These are phyloP conservation scores for Cyprinodon variegatus DNA, from an alignment of 2,113 vertebrate genomes.

Conservation along the genomic window DNA sequence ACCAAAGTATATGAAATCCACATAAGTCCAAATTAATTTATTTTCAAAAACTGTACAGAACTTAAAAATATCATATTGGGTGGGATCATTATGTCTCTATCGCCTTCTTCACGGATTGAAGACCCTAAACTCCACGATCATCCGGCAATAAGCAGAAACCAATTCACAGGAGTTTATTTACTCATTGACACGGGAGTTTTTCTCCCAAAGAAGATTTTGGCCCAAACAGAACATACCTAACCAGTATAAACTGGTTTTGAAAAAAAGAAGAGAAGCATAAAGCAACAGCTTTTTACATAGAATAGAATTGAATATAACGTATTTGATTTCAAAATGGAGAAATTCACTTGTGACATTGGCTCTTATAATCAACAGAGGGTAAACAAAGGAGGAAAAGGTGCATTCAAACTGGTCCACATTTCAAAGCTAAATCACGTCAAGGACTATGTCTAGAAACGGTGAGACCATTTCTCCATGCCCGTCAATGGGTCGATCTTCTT, in stretches of 20 bases:
- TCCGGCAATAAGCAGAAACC: neutral
- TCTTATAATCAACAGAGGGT: no score
- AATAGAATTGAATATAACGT: no score
- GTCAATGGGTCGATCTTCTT: neutral
- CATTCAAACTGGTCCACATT: neutral
- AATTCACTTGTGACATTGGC: no score
- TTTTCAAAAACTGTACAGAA: neutral
- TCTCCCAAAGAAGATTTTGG: neutral
- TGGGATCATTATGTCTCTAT: no score
- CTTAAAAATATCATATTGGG: neutral
- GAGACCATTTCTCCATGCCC: neutral
- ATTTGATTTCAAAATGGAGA: no score
- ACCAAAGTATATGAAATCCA: neutral
- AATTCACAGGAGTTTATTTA: neutral
- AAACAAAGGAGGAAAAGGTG: no score
- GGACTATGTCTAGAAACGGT: neutral
- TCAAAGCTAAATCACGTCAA: neutral
- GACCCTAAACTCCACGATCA: neutral
- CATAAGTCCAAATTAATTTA: neutral
- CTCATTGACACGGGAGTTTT: neutral
- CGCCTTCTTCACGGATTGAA: no score
- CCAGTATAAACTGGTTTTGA: neutral
- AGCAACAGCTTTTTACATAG: no score
- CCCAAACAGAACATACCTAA: neutral
- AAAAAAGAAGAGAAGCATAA: no score